These are phyloP conservation scores for Geopemphigus sp. DNA, from an alignment of 1,140 invertebrate species.

Conservation along the genomic window DNA sequence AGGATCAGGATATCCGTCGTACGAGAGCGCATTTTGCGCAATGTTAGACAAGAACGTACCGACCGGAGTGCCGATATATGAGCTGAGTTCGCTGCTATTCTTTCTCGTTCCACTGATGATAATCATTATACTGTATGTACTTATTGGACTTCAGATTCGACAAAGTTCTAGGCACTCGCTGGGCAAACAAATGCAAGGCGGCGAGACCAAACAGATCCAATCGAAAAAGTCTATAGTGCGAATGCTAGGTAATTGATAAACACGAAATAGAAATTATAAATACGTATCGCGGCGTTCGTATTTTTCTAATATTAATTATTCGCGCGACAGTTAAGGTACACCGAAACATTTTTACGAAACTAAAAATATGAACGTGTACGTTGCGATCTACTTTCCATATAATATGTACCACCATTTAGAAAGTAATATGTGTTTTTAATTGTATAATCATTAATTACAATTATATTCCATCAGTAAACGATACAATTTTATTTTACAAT, in stretches of 20 bases:
- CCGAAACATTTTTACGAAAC: too few species aligned
- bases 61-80: slow-evolving; percentile 66
- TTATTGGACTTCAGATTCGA: slow-evolving; percentile 72
- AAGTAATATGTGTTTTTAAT: too few species aligned
- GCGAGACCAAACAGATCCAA: slow-evolving; percentile 66
- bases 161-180: slow-evolving; percentile 56
- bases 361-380: too few species aligned
- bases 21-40: slow-evolving; percentile 74
- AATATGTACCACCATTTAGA: too few species aligned
- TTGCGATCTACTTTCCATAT: too few species aligned
- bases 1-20: slow-evolving; percentile 51
- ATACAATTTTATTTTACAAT: too few species aligned
- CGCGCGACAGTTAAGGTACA: too few species aligned
- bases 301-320: too few species aligned
- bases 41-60: slow-evolving; percentile 65
- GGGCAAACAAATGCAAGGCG: slow-evolving; percentile 61
- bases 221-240: slow-evolving; percentile 72
- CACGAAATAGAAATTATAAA: too few species aligned
- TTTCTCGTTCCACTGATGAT: slow-evolving; percentile 79
- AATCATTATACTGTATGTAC: slow-evolving; percentile 72
- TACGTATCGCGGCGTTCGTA: too few species aligned
- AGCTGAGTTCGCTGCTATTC: slow-evolving; percentile 77
- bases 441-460: too few species aligned
- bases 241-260: slow-evolving; percentile 71
- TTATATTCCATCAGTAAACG: too few species aligned